Evolutionary conservation across 2,888 invertebrate species (phyloP), one percentile per base, ranked within the genome.

Genomic region (Antitype chi): DNA sequence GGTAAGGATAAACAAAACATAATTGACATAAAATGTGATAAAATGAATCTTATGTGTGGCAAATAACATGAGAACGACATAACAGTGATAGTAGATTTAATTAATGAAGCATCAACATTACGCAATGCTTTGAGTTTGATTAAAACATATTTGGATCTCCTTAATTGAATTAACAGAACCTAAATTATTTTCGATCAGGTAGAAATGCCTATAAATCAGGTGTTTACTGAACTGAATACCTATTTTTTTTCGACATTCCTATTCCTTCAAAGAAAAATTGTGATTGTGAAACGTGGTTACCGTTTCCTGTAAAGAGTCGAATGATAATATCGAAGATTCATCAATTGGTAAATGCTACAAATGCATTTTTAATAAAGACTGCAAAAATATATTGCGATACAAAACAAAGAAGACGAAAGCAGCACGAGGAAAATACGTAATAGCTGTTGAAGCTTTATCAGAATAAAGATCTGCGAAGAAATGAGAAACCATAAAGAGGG

Each of bases 401-500:
- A 57, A 32, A 76, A 63, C n/a, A 68, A 71, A 70, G 23, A 20
- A 32, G 20, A 15, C 53, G 25, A 49, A 68, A n/a, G 9, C 32
- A 76, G 15, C 9, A 64, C 8, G 28, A 70, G 23, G 25, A 17
- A 59, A 72, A 69, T 25, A 67, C 20, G 67, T 76, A 68, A 72
- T 72, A 59, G 38, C 75, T 75, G 76, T 72, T 49, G 43, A 74
- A 87, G 83, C 76, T 86, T 85, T 70, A 85, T 85, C 85, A 89
- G 85, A 87, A 86, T 89, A 87, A 87, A 86, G 82, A 87, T 88
- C 88, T 70, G 66, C 66, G 73, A 84, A 85, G 79, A 88, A 87
- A 91, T 90, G 91, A 84, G 89, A 92, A 90, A 84, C 88, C 89
- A 90, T 92, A 92, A 89, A 87, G 84, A 90, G 89, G 77, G 91